Evolutionary conservation across 1,140 invertebrate genomes (phyloP).

Genomic region (Zaprionus africanus): DNA sequence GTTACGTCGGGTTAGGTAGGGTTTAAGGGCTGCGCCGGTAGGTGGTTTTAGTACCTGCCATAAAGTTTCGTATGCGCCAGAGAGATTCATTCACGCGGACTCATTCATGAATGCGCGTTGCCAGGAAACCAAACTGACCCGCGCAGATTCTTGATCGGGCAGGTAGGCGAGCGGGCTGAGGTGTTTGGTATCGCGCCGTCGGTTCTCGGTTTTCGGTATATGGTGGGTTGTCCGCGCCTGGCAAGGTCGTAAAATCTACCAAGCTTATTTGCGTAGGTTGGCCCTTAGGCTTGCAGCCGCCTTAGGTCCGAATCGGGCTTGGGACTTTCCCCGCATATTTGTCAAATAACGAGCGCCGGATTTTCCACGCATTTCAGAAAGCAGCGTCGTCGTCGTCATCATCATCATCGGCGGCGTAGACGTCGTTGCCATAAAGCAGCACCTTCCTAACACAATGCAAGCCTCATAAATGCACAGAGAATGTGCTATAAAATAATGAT

Average conservation of each 20-base stretch:
- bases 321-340: slow-evolving; percentile 65
- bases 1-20: slow-evolving; percentile 50
- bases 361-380: slow-evolving; percentile 62
- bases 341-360: slow-evolving; percentile 68
- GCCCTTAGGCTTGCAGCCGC: slow-evolving; percentile 71
- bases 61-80: slow-evolving; percentile 41
- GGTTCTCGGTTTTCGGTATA: slow-evolving; percentile 22
- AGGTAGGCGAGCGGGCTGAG: slow-evolving; percentile 17
- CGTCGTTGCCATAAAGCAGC: slow-evolving; percentile 55
- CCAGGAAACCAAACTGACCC: slow-evolving; percentile 18
- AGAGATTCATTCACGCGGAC: slow-evolving; percentile 68
- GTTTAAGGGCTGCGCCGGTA: slow-evolving; percentile 34
- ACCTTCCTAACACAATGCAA: slow-evolving; percentile 71
- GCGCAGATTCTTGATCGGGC: slow-evolving; percentile 23
- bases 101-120: slow-evolving; percentile 73
- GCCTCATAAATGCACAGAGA: slow-evolving; percentile 54
- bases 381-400: slow-evolving; percentile 8
- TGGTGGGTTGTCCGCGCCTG: slow-evolving; percentile 27
- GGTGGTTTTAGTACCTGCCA: slow-evolving; percentile 68
- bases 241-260: slow-evolving; percentile 52
- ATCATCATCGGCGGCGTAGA: slow-evolving; percentile 8
- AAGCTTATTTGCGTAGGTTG: slow-evolving; percentile 78
- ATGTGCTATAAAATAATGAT: slow-evolving; percentile 72
- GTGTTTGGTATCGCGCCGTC: neutral
- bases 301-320: slow-evolving; percentile 34